phyloP scores from a whole-genome alignment of 2,888 invertebrate species.

The Itoplectis maculator region DNA sequence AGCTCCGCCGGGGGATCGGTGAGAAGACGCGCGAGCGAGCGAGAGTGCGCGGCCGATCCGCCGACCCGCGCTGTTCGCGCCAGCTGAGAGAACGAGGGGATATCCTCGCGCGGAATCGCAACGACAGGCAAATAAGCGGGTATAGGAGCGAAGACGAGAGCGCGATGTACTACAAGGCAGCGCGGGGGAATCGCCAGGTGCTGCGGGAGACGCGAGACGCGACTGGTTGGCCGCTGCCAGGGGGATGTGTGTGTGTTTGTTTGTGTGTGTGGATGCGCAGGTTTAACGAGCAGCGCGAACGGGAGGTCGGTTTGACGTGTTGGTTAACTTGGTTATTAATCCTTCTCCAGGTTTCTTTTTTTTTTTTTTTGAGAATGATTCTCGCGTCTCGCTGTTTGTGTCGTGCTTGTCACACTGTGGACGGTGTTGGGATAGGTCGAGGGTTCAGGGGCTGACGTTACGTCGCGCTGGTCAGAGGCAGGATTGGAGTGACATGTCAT shows the following conservation, averaged over 20 bases:
- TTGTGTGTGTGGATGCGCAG: constrained; percentile 56
- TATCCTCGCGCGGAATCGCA: constrained; percentile 48
- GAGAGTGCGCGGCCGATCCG: constrained; percentile 14
- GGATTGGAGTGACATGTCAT: no score
- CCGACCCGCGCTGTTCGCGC: constrained; percentile 43
- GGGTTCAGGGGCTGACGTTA: no score
- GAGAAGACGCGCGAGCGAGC: constrained; percentile 20
- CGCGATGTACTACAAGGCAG: constrained; percentile 32
- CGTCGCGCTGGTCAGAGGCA: no score
- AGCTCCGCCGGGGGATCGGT: constrained; percentile 28
- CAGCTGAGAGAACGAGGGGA: constrained; percentile 44
- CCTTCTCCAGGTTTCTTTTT: background rate
- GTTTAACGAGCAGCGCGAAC: constrained; percentile 59
- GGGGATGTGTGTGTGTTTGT: background rate
- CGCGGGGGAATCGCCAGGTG: constrained; percentile 38
- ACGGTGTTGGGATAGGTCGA: background rate
- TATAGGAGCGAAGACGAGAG: constrained; percentile 54
- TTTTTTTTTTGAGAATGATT: background rate
- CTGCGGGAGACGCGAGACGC: constrained; percentile 39
- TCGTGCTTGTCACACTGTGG: background rate
- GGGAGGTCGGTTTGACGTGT: constrained; percentile 16
- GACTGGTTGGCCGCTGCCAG: background rate
- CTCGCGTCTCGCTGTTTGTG: background rate
- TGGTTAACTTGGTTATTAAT: constrained; percentile 12
- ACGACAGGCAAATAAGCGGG: constrained; percentile 63